These are phyloP conservation scores for Phylloscopus whistleri DNA, from an alignment of 2,113 vertebrate genomes.

Conservation along the genomic window DNA sequence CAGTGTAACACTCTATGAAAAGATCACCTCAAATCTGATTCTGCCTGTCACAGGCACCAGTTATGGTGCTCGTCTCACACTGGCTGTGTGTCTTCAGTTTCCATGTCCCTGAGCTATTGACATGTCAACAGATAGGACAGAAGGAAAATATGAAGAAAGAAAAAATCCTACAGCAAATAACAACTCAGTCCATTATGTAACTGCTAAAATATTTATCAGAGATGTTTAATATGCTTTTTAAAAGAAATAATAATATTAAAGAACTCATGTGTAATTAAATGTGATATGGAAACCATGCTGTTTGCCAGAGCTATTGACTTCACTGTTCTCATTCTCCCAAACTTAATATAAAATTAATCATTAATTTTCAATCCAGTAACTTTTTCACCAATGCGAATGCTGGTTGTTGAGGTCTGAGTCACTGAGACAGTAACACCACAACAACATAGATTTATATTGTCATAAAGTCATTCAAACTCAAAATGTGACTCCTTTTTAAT, in stretches of 20 bases:
- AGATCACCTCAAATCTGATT: conserved; percentile 43
- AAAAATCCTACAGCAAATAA: conserved; percentile 9
- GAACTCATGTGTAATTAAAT: conserved; percentile 72
- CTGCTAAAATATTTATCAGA: conserved; percentile 68
- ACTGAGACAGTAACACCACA: conserved; percentile 42
- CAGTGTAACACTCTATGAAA: not conserved
- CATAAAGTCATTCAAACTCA: conserved; percentile 12
- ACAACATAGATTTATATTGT: not conserved
- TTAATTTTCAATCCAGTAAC: conserved; percentile 62
- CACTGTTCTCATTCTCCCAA: conserved; percentile 54
- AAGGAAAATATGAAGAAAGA: conserved; percentile 3
- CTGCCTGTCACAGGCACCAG: conserved; percentile 3
- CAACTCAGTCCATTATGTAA: conserved; percentile 7
- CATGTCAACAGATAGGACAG: not conserved
- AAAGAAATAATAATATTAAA: conserved; percentile 53
- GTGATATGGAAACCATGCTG: conserved; percentile 66
- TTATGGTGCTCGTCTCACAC: not conserved
- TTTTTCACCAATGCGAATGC: conserved; percentile 3
- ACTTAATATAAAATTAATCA: conserved; percentile 73
- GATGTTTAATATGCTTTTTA: conserved; percentile 41
- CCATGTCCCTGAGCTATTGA: not conserved
- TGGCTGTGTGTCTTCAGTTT: not conserved
- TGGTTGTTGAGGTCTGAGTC: conserved; percentile 11
- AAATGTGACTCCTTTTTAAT: not conserved
- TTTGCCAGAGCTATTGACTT: conserved; percentile 66